These are phyloP conservation scores for Meloidogyne floridensis DNA, from an alignment of 1,140 invertebrate species.

Conservation along the genomic window DNA sequence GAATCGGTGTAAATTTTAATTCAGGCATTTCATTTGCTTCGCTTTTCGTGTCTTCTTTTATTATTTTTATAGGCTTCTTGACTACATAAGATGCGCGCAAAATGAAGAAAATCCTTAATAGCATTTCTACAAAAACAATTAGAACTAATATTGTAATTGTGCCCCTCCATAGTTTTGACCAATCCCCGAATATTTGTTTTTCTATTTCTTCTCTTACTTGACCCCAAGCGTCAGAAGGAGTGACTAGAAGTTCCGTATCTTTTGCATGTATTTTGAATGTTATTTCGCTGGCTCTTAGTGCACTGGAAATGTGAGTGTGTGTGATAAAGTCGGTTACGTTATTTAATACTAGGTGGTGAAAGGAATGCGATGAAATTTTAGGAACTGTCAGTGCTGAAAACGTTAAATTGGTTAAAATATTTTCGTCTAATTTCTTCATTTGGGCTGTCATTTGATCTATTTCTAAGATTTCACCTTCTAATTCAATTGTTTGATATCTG, in stretches of 20 bases:
- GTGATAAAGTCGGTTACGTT: slow-evolving; percentile 8
- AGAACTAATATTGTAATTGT: not conserved
- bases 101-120: slow-evolving; percentile 8
- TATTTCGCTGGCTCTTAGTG: not conserved
- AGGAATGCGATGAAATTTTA: not conserved
- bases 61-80: no score
- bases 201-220: not conserved
- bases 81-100: not conserved
- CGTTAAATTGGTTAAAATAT: slow-evolving; percentile 1
- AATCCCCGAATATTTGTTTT: not conserved
- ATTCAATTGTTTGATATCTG: not conserved
- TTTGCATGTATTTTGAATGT: not conserved
- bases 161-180: slow-evolving; percentile 1
- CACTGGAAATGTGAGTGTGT: not conserved
- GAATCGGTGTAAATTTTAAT: no score
- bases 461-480: not conserved
- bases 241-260: not conserved
- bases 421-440: not conserved
- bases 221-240: not conserved
- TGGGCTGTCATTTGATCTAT: slow-evolving; percentile 3
- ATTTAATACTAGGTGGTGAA: slow-evolving; percentile 10
- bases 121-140: not conserved
- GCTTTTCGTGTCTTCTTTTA: no score
- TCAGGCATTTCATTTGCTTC: no score
- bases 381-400: not conserved